Evolutionary conservation across 2,113 vertebrate species (phyloP).

Genomic region (Stegostoma tigrinum): DNA sequence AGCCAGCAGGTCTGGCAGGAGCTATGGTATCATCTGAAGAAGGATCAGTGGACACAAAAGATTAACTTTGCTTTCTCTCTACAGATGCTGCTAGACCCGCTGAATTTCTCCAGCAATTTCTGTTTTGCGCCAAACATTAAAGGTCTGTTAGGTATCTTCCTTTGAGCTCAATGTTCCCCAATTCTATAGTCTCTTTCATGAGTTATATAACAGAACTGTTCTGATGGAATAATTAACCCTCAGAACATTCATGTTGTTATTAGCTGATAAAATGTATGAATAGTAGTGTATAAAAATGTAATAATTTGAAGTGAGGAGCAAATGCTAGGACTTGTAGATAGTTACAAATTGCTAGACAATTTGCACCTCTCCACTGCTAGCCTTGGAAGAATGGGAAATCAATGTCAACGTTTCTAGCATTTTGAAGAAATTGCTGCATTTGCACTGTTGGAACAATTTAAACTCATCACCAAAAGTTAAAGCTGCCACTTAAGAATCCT

Average conservation of each 20-base stretch:
- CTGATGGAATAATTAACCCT: background rate
- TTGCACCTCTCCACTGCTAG: background rate
- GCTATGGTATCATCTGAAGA: no score
- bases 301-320: background rate
- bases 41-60: no score
- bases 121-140: no score
- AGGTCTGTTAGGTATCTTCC: background rate
- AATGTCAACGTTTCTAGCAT: background rate
- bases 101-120: no score
- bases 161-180: background rate
- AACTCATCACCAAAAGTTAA: background rate
- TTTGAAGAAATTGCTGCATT: background rate
- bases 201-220: background rate
- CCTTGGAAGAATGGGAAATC: background rate
- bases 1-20: no score
- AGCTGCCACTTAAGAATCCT: background rate
- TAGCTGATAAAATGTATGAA: no score
- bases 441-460: background rate
- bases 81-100: no score
- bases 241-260: no score
- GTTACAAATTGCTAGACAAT: background rate
- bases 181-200: background rate
- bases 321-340: background rate
- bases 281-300: background rate
- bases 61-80: no score